Evolutionary conservation across 2,113 vertebrate genomes (phyloP), one percentile per base, ranked within the genome.

Genomic region (Etheostoma cragini): DNA sequence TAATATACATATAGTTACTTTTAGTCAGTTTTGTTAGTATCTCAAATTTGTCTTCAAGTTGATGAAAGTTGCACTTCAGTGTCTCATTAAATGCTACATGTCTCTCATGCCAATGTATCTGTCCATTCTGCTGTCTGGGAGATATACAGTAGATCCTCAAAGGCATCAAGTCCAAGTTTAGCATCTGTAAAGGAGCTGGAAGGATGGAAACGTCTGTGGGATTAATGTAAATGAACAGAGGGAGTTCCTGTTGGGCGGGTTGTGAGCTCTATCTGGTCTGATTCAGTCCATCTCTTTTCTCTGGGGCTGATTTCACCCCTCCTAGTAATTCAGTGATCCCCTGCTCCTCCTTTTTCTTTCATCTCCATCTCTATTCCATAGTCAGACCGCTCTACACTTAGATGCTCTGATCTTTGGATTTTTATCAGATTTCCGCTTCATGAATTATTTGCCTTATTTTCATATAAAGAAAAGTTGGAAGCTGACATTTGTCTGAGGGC

Each of bases 141-240:
- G 69, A 84, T 86, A 80, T 72, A 47, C 38, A 42, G 38, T 22
- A 89, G 88, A 91, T 87, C 67, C 78, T 78, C 71, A 26, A 60
- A 83, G 67, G 33, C 68, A 46, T 81, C 71, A 77, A 84, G 80
- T 91, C 88, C 78, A 88, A 75, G 84, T 89, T 85, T 82, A 87
- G 81, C 70, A 30, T 89, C 85, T 90, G 82, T 79, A 76, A 77
- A 88, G 76, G 79, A 88, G 83, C 81, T 80, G 62, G 68, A 87
- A 72, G 86, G 87, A 88, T 85, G 82, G 85, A 83, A 91, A 90
- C 53, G 80, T 88, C 82, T 87, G 79, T 75, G 85, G 86, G 93
- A 95, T 94, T 95, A 92, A 95, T 94, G 93, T 93, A 94, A 93
- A 94, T 90, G 92, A 93, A 94, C 85, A 91, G 87, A 89, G 72